phyloP scores from a whole-genome alignment of 2,888 invertebrate genomes.

The Zhengitettix transpicula region DNA sequence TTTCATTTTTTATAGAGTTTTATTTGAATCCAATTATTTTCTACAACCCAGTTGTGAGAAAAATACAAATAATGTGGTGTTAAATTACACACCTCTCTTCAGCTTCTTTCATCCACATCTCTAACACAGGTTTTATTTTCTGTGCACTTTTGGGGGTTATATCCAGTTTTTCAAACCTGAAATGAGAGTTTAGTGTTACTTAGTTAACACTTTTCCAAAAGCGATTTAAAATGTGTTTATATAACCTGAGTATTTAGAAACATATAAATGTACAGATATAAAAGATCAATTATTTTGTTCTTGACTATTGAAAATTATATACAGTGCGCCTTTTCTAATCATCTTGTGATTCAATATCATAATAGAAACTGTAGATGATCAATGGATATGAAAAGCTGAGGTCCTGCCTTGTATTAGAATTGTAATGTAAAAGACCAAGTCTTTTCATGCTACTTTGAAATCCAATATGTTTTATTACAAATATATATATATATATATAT shows the following conservation, averaged over 20 bases:
- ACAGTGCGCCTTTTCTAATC: too few species aligned
- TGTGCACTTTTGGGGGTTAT: conserved; percentile 98
- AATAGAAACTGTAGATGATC: too few species aligned
- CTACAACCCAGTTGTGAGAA: background rate
- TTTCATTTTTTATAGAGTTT: background rate
- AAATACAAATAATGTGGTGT: background rate
- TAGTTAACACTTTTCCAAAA: too few species aligned
- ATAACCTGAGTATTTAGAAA: conserved; percentile 5
- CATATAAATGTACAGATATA: conserved; percentile 4
- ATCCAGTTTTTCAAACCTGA: conserved; percentile 97
- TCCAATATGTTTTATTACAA: too few species aligned
- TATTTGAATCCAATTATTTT: background rate
- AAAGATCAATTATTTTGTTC: background rate
- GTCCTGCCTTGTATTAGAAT: too few species aligned
- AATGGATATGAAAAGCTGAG: too few species aligned
- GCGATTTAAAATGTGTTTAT: conserved; percentile 15
- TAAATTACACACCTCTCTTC: conserved; percentile 67
- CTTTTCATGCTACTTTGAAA: too few species aligned
- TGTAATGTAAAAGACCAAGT: too few species aligned
- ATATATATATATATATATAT: too few species aligned
- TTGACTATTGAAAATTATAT: background rate
- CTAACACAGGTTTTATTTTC: conserved; percentile 96
- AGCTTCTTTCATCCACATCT: conserved; percentile 97
- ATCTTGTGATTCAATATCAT: too few species aligned
- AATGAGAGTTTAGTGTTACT: conserved; percentile 18